Percentiles rank a stretch among this genome's conserved stretches.
Conservation (phyloP, 2,113 vertebrate genomes). For the Poeciliopsis turrubarensis region DNA sequence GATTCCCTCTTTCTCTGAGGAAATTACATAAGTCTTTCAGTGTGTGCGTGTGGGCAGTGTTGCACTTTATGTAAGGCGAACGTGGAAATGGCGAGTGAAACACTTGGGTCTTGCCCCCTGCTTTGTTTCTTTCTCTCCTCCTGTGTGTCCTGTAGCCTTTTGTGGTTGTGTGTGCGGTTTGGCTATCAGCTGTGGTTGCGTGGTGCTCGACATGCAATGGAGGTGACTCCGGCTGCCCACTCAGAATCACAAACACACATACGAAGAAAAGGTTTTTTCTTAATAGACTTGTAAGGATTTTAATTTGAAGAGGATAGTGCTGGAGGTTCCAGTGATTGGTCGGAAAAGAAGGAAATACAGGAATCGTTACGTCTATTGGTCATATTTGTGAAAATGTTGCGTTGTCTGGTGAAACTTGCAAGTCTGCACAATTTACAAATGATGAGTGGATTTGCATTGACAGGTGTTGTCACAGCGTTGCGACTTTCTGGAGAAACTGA, state of each 20-base stretch:
- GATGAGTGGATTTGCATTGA: no score
- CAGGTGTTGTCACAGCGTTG: no score
- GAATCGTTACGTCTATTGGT: no score
- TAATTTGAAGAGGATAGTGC: neutral
- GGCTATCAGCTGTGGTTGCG: constrained; percentile 29
- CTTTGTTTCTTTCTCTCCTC: constrained; percentile 13
- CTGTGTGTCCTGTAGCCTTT: constrained; percentile 21
- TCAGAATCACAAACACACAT: neutral
- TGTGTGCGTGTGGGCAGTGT: constrained; percentile 63
- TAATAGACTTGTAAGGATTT: neutral
- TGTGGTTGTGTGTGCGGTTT: constrained; percentile 23
- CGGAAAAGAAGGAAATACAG: no score
- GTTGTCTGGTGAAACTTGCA: no score
- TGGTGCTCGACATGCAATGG: constrained; percentile 26
- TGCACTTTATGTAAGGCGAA: constrained; percentile 72
- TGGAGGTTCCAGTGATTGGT: no score
- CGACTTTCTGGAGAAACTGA: no score
- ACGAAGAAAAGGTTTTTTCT: neutral
- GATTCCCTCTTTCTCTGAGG: constrained; percentile 53
- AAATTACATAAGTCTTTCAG: constrained; percentile 68
- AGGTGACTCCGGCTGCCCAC: constrained; percentile 22
- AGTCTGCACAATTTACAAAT: no score
- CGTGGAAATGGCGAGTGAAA: constrained; percentile 66
- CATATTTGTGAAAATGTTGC: no score
- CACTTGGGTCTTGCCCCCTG: constrained; percentile 55